A percentile compares a stretch with the other conserved stretches of the same genome.
Conservation (phyloP, 2,797 vertebrate species). For the Halcyon badia region DNA sequence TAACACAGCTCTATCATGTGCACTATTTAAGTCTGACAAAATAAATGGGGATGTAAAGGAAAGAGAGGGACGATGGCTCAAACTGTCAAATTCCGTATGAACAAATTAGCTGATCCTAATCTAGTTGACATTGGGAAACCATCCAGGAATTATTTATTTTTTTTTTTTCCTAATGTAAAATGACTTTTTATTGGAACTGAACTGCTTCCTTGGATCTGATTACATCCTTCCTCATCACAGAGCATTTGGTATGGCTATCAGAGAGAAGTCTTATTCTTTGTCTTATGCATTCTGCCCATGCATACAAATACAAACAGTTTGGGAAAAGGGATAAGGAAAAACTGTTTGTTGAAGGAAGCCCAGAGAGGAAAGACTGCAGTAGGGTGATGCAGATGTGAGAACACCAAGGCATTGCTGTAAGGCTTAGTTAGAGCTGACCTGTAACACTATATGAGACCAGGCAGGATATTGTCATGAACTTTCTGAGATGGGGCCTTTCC, state of each 20-base stretch:
- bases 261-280: background rate
- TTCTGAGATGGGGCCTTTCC: background rate
- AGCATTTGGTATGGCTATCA: background rate
- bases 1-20: conserved; percentile 27
- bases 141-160: conserved; percentile 34
- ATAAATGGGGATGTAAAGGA: conserved; percentile 43
- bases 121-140: conserved; percentile 66
- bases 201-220: conserved; percentile 15
- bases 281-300: background rate
- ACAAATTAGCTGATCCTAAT: conserved; percentile 76
- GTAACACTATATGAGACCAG: background rate
- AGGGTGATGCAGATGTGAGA: background rate
- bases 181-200: conserved; percentile 61
- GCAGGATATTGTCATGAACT: background rate
- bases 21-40: conserved; percentile 38
- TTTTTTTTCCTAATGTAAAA: background rate
- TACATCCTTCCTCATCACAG: conserved; percentile 45
- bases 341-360: background rate
- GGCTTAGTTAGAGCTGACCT: background rate
- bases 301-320: background rate
- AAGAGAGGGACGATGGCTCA: conserved; percentile 49
- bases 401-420: background rate
- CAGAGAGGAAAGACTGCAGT: background rate
- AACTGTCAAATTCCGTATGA: conserved; percentile 68
- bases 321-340: background rate